phyloP scores from a whole-genome alignment of 30 jellyfish, hydroid and myxozoan species.

The Pseudorhiza aurosa region DNA sequence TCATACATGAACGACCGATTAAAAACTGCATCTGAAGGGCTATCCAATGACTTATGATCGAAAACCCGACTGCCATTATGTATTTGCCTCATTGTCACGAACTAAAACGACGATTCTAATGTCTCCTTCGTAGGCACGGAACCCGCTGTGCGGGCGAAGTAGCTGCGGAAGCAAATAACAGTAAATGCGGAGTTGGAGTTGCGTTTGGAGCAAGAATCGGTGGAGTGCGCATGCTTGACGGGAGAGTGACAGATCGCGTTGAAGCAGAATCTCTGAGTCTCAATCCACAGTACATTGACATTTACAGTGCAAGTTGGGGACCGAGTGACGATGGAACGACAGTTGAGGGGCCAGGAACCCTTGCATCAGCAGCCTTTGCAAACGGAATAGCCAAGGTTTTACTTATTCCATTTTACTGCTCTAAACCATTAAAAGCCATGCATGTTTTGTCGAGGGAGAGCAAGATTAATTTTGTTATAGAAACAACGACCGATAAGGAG shows the following conservation, averaged over 20 bases:
- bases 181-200: slow-evolving; percentile 99
- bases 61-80: too few relatives aligned
- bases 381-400: slow-evolving; percentile 94
- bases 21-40: too few relatives aligned
- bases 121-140: slow-evolving; percentile 87
- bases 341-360: slow-evolving; percentile 99
- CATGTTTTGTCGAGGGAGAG: too few relatives aligned
- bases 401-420: too few relatives aligned
- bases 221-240: slow-evolving; percentile 99
- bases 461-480: too few relatives aligned
- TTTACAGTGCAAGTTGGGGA: slow-evolving; percentile 99
- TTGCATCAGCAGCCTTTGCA: slow-evolving; percentile 97
- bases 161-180: slow-evolving; percentile 98
- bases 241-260: slow-evolving; percentile 98
- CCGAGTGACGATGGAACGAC: slow-evolving; percentile 99
- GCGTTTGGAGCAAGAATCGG: slow-evolving; percentile 98
- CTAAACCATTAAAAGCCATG: too few relatives aligned
- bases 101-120: too few relatives aligned
- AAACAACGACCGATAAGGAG: too few relatives aligned
- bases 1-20: too few relatives aligned
- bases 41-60: too few relatives aligned
- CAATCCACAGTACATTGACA: slow-evolving; percentile 98
- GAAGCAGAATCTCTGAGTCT: slow-evolving; percentile 98
- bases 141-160: slow-evolving; percentile 99
- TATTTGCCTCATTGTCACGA: too few relatives aligned